Base-by-base conservation (phyloP, 2,797 vertebrate species). In the Odontamblyopus rebecca region DNA sequence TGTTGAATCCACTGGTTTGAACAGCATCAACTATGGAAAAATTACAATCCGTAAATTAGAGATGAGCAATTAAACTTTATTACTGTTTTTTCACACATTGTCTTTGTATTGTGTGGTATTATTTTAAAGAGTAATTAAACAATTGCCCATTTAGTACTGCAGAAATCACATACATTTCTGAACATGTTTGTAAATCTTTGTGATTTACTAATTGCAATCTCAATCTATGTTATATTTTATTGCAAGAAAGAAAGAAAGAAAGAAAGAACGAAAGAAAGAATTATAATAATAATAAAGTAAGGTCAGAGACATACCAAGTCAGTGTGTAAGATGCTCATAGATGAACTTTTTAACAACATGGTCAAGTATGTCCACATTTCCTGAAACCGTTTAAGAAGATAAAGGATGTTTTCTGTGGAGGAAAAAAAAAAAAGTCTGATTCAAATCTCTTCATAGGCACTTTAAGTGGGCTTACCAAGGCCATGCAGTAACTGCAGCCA, bases 291-390 rank as follows among this genome's bases (percentile, higher is more conserved):
- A 61, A 61, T 26, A 61, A 75, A 27, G 59, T 8, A 0, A 35
- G 0, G 38, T 23, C 19, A 51, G 27, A 60, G 1, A 83, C 94
- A 73, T 90, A 97, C 96, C 94, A 95, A 73, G 48, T 94, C 89
- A 15, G 41, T 11, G 63, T 66, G 86, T 75, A 92, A 88, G 63
- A 85, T 70, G 56, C 26, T 35, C 2, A 90, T 77, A 70, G 88
- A 85, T 86, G 89, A 89, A 71, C 93, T 93, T 69, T 89, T 61
- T 2, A 95, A 93, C 56, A 92, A 85, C 73, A 92, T 95, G 61
- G 89, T 93, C 74, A 97, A 81, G 76, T 95, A 96, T 44, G 90
- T 80, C 96, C 95, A 97, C 61, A 86, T 90, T 67, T 93, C 82
- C 80, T 96, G 96, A 85, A 93, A 96, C 78, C 75, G 88, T 83